Evolutionary conservation across 2,113 vertebrate species (phyloP).

Genomic region (Melanotaenia duboulayi): DNA sequence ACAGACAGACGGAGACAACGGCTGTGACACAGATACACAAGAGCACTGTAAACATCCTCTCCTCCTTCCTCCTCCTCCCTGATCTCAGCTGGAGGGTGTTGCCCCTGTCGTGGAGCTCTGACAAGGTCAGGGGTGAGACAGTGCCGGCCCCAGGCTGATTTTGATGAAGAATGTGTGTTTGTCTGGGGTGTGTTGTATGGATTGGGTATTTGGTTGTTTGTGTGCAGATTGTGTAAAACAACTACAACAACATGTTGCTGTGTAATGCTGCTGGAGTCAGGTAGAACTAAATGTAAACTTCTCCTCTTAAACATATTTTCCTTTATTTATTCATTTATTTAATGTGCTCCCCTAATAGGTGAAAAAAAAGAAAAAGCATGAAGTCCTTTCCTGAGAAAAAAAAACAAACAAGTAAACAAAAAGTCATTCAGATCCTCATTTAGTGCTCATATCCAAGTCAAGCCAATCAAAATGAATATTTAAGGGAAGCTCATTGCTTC

Average conservation of each 20-base stretch:
- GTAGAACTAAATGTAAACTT: no score
- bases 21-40: constrained; percentile 13
- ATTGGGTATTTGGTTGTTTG: constrained; percentile 12
- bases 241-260: constrained; percentile 27
- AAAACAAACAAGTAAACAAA: no score
- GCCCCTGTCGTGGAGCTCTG: constrained; percentile 36
- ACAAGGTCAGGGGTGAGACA: constrained; percentile 57
- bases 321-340: no score
- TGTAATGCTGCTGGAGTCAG: constrained; percentile 12
- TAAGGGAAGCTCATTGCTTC: no score
- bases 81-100: constrained; percentile 58
- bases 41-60: constrained; percentile 46
- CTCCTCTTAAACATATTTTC: no score
- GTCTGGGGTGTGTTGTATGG: constrained; percentile 1
- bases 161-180: constrained; percentile 12
- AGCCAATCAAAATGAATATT: no score
- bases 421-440: no score
- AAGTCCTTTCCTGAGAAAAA: no score
- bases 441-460: no score
- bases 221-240: constrained; percentile 1
- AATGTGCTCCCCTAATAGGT: no score
- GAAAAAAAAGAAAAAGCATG: no score
- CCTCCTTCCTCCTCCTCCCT: constrained; percentile 15
- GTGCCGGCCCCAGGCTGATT: constrained; percentile 26
- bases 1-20: constrained; percentile 28